These are phyloP conservation scores for Abscondita cerata DNA, from an alignment of 2,888 invertebrate genomes.

Conservation along the genomic window DNA sequence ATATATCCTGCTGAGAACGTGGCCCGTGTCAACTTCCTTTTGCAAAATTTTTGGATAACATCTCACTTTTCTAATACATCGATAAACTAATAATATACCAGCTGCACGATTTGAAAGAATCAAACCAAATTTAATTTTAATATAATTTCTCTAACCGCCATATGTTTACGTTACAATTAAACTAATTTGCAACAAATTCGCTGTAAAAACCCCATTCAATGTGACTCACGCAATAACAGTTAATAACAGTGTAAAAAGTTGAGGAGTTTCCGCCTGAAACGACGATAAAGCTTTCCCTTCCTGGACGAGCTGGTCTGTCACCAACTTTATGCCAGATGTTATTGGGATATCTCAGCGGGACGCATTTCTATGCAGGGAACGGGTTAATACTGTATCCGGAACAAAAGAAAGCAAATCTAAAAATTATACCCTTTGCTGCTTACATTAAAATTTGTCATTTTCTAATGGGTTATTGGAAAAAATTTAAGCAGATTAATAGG, in stretches of 20 bases:
- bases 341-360: constrained; percentile 40
- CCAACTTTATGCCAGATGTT: constrained; percentile 40
- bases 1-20: constrained; percentile 48
- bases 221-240: constrained; percentile 28
- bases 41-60: constrained; percentile 7
- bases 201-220: constrained; percentile 25
- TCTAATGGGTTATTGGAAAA: constrained; percentile 22
- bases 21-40: constrained; percentile 50
- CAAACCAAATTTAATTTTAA: neutral
- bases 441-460: constrained; percentile 22
- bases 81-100: constrained; percentile 6
- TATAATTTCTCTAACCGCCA: constrained; percentile 14
- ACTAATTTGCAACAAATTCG: constrained; percentile 44
- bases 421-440: constrained; percentile 34
- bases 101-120: constrained; percentile 9
- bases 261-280: constrained; percentile 28
- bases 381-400: constrained; percentile 37
- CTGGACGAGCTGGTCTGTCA: constrained; percentile 25
- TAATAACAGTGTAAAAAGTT: constrained; percentile 32
- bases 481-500: neutral
- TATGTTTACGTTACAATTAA: constrained; percentile 40
- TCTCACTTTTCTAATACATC: constrained; percentile 1
- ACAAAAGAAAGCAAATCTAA: constrained; percentile 31
- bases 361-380: constrained; percentile 36
- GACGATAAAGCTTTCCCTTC: constrained; percentile 22